Evolutionary conservation across 2,888 invertebrate genomes (phyloP).

Genomic region (Lacanobia wlatinum): DNA sequence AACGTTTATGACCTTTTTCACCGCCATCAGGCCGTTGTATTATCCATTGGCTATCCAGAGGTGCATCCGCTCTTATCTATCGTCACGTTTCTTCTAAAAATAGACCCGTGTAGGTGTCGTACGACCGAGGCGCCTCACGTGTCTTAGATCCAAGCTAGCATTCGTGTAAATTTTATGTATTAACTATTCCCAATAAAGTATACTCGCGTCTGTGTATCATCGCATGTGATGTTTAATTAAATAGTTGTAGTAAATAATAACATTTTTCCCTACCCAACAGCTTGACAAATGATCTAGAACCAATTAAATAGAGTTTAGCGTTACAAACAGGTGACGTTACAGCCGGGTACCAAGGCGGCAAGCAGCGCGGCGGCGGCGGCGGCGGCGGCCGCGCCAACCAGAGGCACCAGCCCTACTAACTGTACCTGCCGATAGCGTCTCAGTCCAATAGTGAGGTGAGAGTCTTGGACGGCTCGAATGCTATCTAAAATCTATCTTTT

Average conservation of each 20-base stretch:
- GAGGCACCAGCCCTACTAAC: slow-evolving; percentile 97
- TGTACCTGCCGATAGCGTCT: slow-evolving; percentile 88
- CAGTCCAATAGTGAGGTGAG: slow-evolving; percentile 89
- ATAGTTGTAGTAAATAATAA: slow-evolving; percentile 45
- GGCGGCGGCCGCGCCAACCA: slow-evolving; percentile 94
- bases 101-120: slow-evolving; percentile 57
- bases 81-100: slow-evolving; percentile 18
- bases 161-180: slow-evolving; percentile 55
- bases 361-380: slow-evolving; percentile 94
- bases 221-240: slow-evolving; percentile 48
- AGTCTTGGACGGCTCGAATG: slow-evolving; percentile 18
- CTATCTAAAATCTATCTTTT: no score
- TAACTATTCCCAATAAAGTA: slow-evolving; percentile 40
- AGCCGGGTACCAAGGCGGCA: slow-evolving; percentile 95
- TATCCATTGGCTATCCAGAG: slow-evolving; percentile 29
- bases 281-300: slow-evolving; percentile 50
- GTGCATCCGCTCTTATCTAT: slow-evolving; percentile 20
- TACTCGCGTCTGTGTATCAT: slow-evolving; percentile 33
- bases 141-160: slow-evolving; percentile 52
- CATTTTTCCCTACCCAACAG: slow-evolving; percentile 46
- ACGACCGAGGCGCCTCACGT: slow-evolving; percentile 60
- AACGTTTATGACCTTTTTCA: slow-evolving; percentile 21
- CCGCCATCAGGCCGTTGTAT: slow-evolving; percentile 10
- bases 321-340: slow-evolving; percentile 75
- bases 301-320: slow-evolving; percentile 62